These are phyloP conservation scores for Protaetia brevitarsis DNA, from an alignment of 1,140 invertebrate genomes.

Conservation along the genomic window DNA sequence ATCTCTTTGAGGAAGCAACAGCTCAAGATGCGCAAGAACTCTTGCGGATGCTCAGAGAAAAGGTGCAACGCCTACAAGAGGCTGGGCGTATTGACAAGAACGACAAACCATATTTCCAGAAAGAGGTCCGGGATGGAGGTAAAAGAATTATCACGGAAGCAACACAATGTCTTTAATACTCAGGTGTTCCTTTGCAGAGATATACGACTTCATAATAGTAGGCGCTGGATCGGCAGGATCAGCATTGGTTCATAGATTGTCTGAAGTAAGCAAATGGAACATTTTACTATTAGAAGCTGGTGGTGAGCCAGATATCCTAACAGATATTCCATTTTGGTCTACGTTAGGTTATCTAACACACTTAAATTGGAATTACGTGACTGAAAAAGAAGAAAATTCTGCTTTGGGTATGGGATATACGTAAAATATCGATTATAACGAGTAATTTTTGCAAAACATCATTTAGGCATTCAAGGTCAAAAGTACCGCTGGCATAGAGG, in stretches of 20 bases:
- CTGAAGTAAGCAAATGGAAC: slow-evolving; percentile 63
- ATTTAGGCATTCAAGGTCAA: slow-evolving; percentile 1
- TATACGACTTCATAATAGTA: slow-evolving; percentile 37
- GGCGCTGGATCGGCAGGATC: slow-evolving; percentile 52
- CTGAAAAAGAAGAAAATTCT: slow-evolving; percentile 65
- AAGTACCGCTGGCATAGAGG: slow-evolving; percentile 55
- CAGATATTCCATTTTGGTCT: slow-evolving; percentile 69
- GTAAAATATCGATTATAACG: neutral
- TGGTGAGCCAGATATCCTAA: slow-evolving; percentile 61
- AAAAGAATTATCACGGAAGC: too few relatives aligned
- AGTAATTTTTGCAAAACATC: neutral
- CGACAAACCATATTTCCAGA: too few relatives aligned
- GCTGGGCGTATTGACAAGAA: too few relatives aligned
- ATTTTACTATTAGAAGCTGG: slow-evolving; percentile 71
- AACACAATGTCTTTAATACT: too few relatives aligned
- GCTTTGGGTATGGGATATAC: slow-evolving; percentile 52
- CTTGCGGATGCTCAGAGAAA: too few relatives aligned
- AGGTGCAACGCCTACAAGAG: too few relatives aligned
- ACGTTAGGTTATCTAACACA: slow-evolving; percentile 62
- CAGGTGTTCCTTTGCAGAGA: neutral
- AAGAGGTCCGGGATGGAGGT: too few relatives aligned
- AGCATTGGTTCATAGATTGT: slow-evolving; percentile 62
- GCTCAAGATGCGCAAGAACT: too few relatives aligned
- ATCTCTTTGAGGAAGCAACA: too few relatives aligned
- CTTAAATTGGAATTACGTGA: slow-evolving; percentile 77